Evolutionary conservation across 2,797 vertebrate species (phyloP).

Genomic region (Rhyacichthys aspro): DNA sequence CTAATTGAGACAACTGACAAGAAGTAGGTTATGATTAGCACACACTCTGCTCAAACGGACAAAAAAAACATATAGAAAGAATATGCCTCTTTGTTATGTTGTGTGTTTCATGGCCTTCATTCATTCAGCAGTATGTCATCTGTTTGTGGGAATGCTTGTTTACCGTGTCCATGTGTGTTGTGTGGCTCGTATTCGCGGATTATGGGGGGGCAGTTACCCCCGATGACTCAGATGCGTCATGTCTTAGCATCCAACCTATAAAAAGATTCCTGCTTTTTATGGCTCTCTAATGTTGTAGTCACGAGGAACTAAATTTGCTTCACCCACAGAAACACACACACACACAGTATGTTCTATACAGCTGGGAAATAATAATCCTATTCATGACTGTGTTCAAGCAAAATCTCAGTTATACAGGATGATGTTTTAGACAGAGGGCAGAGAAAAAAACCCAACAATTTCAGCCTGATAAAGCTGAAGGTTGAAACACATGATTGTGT

Average conservation of each 20-base stretch:
- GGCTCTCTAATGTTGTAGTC: constrained; percentile 34
- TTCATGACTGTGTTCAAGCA: neutral
- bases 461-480: too few relatives aligned
- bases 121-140: constrained; percentile 1
- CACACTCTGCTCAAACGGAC: too few relatives aligned
- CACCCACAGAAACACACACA: constrained; percentile 12
- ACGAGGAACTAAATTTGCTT: constrained; percentile 42
- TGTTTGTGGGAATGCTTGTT: constrained; percentile 2
- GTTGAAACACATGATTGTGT: constrained; percentile 2
- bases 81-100: neutral
- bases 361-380: neutral
- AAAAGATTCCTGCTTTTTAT: constrained; percentile 43
- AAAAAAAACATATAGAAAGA: too few relatives aligned
- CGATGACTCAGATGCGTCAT: constrained; percentile 39
- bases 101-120: neutral
- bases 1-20: too few relatives aligned
- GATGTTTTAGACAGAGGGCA: too few relatives aligned
- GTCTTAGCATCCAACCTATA: constrained; percentile 35
- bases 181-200: constrained; percentile 3
- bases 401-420: too few relatives aligned
- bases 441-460: too few relatives aligned
- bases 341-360: neutral
- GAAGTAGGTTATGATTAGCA: too few relatives aligned
- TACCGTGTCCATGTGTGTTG: neutral
- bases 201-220: constrained; percentile 9